phyloP scores from a whole-genome alignment of 1,140 invertebrate genomes.

The Pachyrhynchus sulphureomaculatus region DNA sequence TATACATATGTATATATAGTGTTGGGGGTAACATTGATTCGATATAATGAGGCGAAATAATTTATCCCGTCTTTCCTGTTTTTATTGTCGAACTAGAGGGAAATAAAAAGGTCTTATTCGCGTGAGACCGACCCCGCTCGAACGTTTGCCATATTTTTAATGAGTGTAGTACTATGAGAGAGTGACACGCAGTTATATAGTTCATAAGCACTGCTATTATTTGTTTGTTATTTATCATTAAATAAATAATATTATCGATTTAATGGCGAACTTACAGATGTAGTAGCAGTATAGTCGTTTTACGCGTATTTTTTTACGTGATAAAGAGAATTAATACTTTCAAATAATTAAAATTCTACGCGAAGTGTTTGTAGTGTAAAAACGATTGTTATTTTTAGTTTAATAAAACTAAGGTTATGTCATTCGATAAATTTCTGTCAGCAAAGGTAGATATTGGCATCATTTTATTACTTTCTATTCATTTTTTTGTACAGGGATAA shows the following conservation, averaged over 20 bases:
- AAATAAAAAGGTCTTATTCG: too few species aligned
- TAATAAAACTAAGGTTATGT: constrained; percentile 14
- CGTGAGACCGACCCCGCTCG: too few species aligned
- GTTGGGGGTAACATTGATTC: background rate
- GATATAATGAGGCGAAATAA: background rate
- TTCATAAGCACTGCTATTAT: too few species aligned
- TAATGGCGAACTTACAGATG: background rate
- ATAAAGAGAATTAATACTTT: background rate
- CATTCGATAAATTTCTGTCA: constrained; percentile 4
- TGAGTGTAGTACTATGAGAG: too few species aligned
- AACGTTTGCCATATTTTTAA: too few species aligned
- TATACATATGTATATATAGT: background rate
- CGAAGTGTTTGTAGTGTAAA: background rate
- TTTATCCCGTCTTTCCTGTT: background rate
- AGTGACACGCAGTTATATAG: too few species aligned
- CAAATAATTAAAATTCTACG: background rate
- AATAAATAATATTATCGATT: constrained; percentile 7
- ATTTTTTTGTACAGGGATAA: background rate
- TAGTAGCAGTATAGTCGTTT: background rate
- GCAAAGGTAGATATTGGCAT: background rate
- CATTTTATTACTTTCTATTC: background rate
- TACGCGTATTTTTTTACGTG: background rate
- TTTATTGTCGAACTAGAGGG: background rate
- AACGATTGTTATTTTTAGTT: constrained; percentile 15
- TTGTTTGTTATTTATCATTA: background rate